A percentile compares a stretch with the other conserved stretches of the same genome.
phyloP scores from a whole-genome alignment of 1,140 invertebrate species.

The Trichoplusia ni region DNA sequence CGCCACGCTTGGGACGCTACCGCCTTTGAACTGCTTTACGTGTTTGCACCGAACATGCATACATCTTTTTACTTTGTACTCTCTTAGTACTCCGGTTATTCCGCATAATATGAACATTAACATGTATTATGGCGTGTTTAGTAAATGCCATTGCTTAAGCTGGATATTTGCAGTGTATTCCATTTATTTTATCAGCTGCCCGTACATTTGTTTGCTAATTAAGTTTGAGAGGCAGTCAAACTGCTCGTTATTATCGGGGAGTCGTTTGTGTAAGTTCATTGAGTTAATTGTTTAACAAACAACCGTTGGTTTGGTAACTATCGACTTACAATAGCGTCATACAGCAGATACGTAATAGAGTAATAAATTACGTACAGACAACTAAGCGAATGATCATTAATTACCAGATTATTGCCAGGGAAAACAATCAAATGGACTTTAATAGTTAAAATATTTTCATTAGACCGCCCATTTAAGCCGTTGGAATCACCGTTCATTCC shows the following conservation, averaged over 20 bases:
- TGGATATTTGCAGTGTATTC: neutral
- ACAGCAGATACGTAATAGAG: slow-evolving; percentile 13
- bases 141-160: neutral
- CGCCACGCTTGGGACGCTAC: slow-evolving; percentile 32
- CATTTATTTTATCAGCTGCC: neutral
- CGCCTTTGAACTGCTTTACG: slow-evolving; percentile 48
- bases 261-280: neutral
- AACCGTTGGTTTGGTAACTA: neutral
- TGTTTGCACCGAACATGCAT: slow-evolving; percentile 40
- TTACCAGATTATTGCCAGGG: slow-evolving; percentile 40
- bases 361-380: slow-evolving; percentile 14
- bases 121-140: neutral
- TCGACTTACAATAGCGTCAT: neutral
- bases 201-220: neutral
- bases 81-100: slow-evolving; percentile 6
- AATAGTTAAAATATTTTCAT: slow-evolving; percentile 71
- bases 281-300: neutral
- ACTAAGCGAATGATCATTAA: slow-evolving; percentile 50
- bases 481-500: slow-evolving; percentile 57
- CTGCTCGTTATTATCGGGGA: neutral
- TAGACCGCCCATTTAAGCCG: slow-evolving; percentile 44
- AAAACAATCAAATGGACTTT: slow-evolving; percentile 68
- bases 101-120: neutral
- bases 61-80: slow-evolving; percentile 23
- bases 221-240: neutral